Evolutionary conservation across 2,113 vertebrate species (phyloP).

Genomic region (Xyliphius kryptos): DNA sequence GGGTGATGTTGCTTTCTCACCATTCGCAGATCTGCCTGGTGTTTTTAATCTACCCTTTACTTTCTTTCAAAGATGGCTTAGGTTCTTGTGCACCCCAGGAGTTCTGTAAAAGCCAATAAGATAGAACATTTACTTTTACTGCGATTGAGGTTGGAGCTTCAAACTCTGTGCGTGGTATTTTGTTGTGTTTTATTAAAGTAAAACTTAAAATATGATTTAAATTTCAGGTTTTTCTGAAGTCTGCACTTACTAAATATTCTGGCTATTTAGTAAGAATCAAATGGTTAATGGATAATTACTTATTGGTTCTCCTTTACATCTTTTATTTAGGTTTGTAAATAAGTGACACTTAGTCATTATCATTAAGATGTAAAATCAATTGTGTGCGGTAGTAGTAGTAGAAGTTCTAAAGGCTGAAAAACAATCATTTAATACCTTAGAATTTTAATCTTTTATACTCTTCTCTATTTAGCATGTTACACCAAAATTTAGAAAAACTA

Average conservation of each 20-base stretch:
- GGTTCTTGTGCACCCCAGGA: neutral
- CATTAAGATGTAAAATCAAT: too few relatives aligned
- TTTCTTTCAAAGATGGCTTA: neutral
- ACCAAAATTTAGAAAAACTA: too few relatives aligned
- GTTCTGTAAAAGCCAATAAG: slow-evolving; percentile 5
- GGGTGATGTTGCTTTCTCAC: neutral
- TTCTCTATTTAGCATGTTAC: too few relatives aligned
- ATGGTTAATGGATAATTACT: too few relatives aligned
- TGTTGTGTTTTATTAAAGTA: slow-evolving; percentile 8
- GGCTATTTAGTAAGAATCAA: neutral
- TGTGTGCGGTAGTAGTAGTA: too few relatives aligned
- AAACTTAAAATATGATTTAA: neutral
- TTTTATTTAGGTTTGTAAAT: too few relatives aligned
- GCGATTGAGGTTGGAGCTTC: neutral
- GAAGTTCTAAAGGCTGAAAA: too few relatives aligned
- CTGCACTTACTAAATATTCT: neutral
- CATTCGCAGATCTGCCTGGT: neutral
- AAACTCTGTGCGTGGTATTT: neutral
- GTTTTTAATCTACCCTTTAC: slow-evolving; percentile 1
- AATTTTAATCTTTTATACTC: too few relatives aligned
- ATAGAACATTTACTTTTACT: neutral
- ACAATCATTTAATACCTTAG: too few relatives aligned
- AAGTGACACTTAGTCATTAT: too few relatives aligned
- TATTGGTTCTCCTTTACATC: too few relatives aligned
- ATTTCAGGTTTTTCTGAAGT: neutral